Conservation (phyloP, 53 echinoderm and acorn worm genomes). For the Paelopatides confundens region DNA sequence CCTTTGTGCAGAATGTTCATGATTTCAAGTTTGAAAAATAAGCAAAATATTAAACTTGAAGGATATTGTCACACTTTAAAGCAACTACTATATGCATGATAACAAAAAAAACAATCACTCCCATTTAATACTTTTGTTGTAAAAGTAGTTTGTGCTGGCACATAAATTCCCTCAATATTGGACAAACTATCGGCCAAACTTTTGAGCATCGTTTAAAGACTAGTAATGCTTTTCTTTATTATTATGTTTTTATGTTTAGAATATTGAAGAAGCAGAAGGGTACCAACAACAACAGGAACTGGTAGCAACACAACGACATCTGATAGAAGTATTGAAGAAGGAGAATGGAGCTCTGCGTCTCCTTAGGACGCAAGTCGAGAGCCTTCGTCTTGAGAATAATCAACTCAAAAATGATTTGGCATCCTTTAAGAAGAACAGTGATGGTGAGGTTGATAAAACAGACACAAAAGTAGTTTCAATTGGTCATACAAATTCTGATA, state of each 20-base stretch:
- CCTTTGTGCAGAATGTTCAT: too few species aligned
- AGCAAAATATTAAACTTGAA: too few species aligned
- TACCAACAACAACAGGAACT: constrained; percentile 64
- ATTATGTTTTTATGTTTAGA: constrained; percentile 37
- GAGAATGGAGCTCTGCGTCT: constrained; percentile 83
- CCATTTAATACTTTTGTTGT: too few species aligned
- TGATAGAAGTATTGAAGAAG: constrained; percentile 75
- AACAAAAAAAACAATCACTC: too few species aligned
- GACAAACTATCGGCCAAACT: too few species aligned
- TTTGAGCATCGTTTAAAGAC: too few species aligned
- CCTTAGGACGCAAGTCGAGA: constrained; percentile 77
- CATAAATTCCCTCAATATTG: too few species aligned
- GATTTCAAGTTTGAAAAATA: too few species aligned
- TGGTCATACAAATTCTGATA: background rate
- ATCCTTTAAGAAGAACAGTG: constrained; percentile 8
- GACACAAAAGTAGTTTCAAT: background rate
- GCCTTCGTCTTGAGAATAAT: constrained; percentile 67
- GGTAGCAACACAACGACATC: constrained; percentile 73
- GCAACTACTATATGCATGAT: too few species aligned
- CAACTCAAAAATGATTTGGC: constrained; percentile 68
- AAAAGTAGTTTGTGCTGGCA: too few species aligned
- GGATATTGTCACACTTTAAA: too few species aligned
- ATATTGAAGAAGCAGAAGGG: constrained; percentile 60
- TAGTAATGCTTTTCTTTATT: too few species aligned
- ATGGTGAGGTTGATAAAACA: background rate